Conservation (phyloP, 2,888 invertebrate species). For the Drosophila cracens region DNA sequence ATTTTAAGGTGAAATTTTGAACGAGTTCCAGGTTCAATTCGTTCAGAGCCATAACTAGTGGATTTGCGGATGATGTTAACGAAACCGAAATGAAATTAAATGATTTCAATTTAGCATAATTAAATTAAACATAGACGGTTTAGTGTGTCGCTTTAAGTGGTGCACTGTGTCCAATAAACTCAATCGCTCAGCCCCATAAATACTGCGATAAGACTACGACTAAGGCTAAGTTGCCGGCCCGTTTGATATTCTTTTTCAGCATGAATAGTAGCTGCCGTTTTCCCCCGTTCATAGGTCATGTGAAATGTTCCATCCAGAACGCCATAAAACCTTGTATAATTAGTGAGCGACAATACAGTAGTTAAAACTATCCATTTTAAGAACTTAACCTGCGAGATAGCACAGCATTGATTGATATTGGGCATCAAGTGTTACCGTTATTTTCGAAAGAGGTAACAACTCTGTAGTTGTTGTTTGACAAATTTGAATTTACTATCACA, state of each 20-base stretch:
- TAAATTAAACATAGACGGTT: constrained; percentile 68
- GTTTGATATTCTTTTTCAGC: constrained; percentile 59
- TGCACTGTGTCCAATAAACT: constrained; percentile 55
- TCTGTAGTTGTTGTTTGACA: background rate
- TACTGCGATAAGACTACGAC: constrained; percentile 79
- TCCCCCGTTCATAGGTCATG: constrained; percentile 5
- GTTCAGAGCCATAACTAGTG: constrained; percentile 75
- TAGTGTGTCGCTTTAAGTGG: constrained; percentile 62
- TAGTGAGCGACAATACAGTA: constrained; percentile 17
- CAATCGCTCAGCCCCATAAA: constrained; percentile 71
- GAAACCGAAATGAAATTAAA: constrained; percentile 55
- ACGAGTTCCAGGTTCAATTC: constrained; percentile 55
- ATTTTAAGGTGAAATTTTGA: constrained; percentile 58
- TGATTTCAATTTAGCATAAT: constrained; percentile 75
- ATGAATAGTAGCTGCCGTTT: constrained; percentile 34
- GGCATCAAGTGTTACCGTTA: background rate
- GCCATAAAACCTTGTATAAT: constrained; percentile 16
- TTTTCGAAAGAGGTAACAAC: background rate
- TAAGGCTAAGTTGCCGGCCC: constrained; percentile 62
- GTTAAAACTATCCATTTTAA: constrained; percentile 9
- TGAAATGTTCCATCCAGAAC: constrained; percentile 12
- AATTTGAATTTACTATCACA: background rate
- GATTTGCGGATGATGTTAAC: constrained; percentile 68
- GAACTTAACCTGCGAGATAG: constrained; percentile 1
- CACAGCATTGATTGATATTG: background rate